Base-by-base conservation (phyloP, 1,140 invertebrate genomes). In the Apis dorsata region DNA sequence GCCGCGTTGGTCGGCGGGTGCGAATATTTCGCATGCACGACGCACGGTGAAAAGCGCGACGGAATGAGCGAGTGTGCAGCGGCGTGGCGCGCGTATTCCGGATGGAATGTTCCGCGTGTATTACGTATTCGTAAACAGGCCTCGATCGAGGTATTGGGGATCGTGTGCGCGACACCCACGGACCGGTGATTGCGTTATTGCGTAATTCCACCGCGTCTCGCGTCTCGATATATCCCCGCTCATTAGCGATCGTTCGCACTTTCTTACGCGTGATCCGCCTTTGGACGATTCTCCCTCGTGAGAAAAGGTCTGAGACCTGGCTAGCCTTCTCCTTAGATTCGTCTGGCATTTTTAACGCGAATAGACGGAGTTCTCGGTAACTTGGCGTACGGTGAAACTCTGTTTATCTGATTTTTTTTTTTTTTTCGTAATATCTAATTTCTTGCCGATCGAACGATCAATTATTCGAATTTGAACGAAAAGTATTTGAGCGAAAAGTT, bases 91-190 rank as follows among this genome's bases (percentile, higher is more conserved):
- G 79, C 83, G 83, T 74, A 69, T 85, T 44, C 87, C 76, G 82
- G 80, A 89, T 89, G 86, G 87, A 84, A 85, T 79, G 83, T 73
- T n/a, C 59, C 85, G 68, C 77, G 78, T 85, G 88, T 88, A 89
- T 89, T 88, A 88, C 89, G 89, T 89, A 90, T 90, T 85, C 83
- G 85, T 87, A 90, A 91, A 88, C 90, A 86, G 88, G 57, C 71
- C n/a, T 51, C 81, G 34, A 86, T 84, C 66, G 66, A 66, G 69
- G 60, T 34, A 53, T 84, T 62, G 68, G 51, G 70, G 11, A 21
- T 59, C 83, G 55, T 68, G 66, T 28, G 53, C 85, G 85, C 76
- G 73, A 62, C 84, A 84, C 79, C 51, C 34, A 44, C 4, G 55
- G 49, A 57, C 73, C 72, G 77, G 70, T 83, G 86, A 89, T 90